Evolutionary conservation across 2,888 invertebrate species (phyloP), one percentile per base, ranked within the genome.

Genomic region (Clivina fossor): DNA sequence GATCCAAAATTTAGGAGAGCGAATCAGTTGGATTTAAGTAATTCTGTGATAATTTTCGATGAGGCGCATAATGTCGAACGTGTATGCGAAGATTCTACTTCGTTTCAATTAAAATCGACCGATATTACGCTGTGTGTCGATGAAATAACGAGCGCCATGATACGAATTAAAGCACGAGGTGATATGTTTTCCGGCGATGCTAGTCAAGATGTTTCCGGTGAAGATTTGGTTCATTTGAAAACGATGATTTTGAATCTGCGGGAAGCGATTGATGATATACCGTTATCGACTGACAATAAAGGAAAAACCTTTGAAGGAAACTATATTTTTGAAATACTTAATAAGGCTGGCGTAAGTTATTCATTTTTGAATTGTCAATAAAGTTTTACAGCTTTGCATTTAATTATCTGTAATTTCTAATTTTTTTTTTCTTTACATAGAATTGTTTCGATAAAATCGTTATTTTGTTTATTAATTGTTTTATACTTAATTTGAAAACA

Each of bases 51-150:
- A 13, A 94, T 99, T 58, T 80, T 99, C 63, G 99, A 99, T 78
- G 99, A 99, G 76, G 99, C 94, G 2, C 99, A 99, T 69, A 99
- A 99, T 77, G 85, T 99, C 61, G 96, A 96, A 69, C 90, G 89
- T 73, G 90, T 91, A 63, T 98, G 97, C 74, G 97, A 99, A 72
- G 95, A 96, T 63, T 88, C 87, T 8, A 88, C 88, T 5, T 89
- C 89, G 1, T 73, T 88, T 46, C 84, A 87, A 69, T 80, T 98
- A 33, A 84, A 84, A 60, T 90, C 92, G 22, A 88, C 91, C 4
- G 93, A 94, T 73, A 79, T 99, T 58, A 93, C 96, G 2, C 75
- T 91, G 58, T 92, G 92, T 64, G 93, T 98, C 61, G 88, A 90
- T 65, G 97, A 98, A 77, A 78, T 94, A 9, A 90, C 91, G 5